Conservation (phyloP, 2,113 vertebrate genomes). For the Ochotona curzoniae region DNA sequence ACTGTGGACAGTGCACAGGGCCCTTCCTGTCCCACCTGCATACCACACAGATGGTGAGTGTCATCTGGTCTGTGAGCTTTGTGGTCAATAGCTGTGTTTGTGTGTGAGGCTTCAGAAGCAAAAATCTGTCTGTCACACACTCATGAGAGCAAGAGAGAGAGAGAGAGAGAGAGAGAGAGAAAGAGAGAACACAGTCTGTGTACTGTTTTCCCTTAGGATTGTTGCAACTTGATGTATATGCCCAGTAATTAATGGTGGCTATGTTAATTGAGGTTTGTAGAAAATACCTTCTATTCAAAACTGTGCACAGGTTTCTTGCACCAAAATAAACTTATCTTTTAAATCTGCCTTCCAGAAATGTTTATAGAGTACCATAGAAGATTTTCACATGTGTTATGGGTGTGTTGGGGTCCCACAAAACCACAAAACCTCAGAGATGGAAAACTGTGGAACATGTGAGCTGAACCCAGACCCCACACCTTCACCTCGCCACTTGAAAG, state of each 20-base stretch:
- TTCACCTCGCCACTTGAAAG: not conserved
- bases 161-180: too few relatives aligned
- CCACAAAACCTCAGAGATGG: not conserved
- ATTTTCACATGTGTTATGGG: not conserved
- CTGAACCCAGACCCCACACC: accelerated
- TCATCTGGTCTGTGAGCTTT: not conserved
- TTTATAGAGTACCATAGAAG: too few relatives aligned
- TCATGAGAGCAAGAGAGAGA: too few relatives aligned
- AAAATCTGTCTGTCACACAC: too few relatives aligned
- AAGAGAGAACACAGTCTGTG: not conserved
- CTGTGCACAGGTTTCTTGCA: too few relatives aligned
- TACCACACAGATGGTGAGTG: not conserved
- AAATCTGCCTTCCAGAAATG: too few relatives aligned
- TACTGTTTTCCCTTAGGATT: not conserved
- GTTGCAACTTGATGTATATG: not conserved
- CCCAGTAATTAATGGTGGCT: not conserved
- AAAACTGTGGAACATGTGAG: not conserved
- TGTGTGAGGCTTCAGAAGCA: not conserved
- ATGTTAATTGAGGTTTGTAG: not conserved
- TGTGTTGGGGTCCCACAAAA: not conserved
- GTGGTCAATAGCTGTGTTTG: not conserved
- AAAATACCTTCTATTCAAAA: too few relatives aligned
- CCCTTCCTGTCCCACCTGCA: not conserved
- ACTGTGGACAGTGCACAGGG: not conserved
- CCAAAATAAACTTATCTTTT: too few relatives aligned